Conservation (phyloP, 2,888 invertebrate genomes). For the Nebria salina region DNA sequence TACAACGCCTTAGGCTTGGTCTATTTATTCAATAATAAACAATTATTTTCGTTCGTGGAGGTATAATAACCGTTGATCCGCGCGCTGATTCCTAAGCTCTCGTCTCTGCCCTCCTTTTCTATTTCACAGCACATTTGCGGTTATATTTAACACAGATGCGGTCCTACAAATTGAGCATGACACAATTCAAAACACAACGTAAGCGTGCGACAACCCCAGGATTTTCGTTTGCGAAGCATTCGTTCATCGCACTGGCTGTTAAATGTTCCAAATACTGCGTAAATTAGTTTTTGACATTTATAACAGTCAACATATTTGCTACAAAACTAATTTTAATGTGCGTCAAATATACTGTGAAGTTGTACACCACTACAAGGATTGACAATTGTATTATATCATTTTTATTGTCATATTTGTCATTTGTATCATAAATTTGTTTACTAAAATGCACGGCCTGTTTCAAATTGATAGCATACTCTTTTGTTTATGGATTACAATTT, state of each 20-base stretch:
- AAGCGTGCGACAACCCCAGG: not conserved
- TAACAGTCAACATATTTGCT: not conserved
- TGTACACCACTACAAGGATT: not conserved
- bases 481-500: not conserved
- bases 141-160: conserved; percentile 6
- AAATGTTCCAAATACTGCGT: not conserved
- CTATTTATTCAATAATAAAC: not conserved
- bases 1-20: not conserved
- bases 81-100: not conserved
- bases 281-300: not conserved
- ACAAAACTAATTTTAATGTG: not conserved
- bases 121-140: conserved; percentile 12
- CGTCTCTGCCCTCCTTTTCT: not conserved
- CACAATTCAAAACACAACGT: conserved; percentile 13
- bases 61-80: not conserved
- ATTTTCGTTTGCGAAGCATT: not conserved
- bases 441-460: not conserved
- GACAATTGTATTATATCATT: not conserved
- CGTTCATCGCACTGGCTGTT: not conserved
- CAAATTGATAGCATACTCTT: not conserved
- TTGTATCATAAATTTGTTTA: not conserved
- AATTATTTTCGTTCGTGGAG: not conserved
- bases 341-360: not conserved
- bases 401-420: not conserved
- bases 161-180: conserved; percentile 6